Evolutionary conservation across 2,888 invertebrate genomes (phyloP).

Genomic region (Tanytarsus gracilentus): DNA sequence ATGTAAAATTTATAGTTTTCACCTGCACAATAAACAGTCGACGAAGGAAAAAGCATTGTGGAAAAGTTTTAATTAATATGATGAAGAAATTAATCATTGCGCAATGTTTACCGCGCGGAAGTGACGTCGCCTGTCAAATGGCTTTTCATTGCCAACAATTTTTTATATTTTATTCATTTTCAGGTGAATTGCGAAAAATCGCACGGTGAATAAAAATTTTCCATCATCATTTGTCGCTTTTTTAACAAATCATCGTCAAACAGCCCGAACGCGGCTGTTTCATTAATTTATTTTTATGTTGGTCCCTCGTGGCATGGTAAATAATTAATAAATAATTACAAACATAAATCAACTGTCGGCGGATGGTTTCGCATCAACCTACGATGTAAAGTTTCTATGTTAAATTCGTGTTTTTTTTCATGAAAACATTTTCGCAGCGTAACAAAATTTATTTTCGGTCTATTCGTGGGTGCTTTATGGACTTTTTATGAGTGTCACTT

Average conservation of each 20-base stretch:
- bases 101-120: neutral
- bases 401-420: no score
- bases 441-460: no score
- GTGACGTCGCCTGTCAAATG: constrained; percentile 1
- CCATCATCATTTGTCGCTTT: neutral
- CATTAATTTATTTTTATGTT: no score
- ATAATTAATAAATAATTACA: constrained; percentile 8
- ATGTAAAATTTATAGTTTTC: no score
- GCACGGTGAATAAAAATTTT: neutral
- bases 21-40: neutral
- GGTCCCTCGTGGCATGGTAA: no score
- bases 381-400: no score
- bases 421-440: no score
- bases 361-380: neutral
- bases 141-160: neutral
- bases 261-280: neutral
- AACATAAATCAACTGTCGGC: neutral
- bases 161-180: neutral
- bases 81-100: constrained; percentile 12
- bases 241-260: constrained; percentile 1
- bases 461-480: no score
- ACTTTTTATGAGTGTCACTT: no score
- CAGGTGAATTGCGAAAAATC: neutral
- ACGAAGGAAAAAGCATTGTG: neutral
- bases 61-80: constrained; percentile 11